Conservation (phyloP, 2,888 invertebrate species). For the Globia sparganii region DNA sequence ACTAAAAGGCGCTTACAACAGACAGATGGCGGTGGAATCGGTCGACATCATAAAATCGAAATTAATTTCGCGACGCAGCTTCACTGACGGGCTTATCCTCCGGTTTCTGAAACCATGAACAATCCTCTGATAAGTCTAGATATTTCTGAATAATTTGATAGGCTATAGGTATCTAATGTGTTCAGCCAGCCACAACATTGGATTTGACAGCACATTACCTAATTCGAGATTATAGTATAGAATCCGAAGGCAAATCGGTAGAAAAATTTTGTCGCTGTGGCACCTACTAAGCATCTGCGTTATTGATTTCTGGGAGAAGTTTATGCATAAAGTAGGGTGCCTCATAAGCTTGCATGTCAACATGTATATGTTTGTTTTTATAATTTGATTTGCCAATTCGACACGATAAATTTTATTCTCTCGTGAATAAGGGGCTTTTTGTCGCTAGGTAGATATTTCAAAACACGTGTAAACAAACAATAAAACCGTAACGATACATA, state of each 20-base stretch:
- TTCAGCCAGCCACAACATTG: neutral
- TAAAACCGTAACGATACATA: neutral
- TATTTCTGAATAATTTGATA: neutral
- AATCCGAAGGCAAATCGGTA: neutral
- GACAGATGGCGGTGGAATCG: slow-evolving; percentile 43
- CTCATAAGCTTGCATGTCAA: neutral
- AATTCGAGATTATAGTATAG: neutral
- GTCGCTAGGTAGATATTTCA: neutral
- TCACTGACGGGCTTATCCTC: neutral
- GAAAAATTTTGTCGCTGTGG: neutral
- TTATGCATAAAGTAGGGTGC: neutral
- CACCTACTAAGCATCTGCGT: neutral
- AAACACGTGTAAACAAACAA: neutral
- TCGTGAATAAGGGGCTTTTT: neutral
- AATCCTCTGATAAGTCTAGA: neutral
- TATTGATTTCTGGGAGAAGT: neutral
- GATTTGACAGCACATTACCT: neutral
- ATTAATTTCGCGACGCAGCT: neutral
- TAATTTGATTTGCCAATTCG: neutral
- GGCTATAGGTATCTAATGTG: neutral
- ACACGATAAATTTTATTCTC: neutral
- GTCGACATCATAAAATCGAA: slow-evolving; percentile 30
- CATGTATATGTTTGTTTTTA: neutral
- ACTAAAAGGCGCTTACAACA: slow-evolving; percentile 2
- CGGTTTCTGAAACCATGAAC: neutral